phyloP scores from a whole-genome alignment of 2,888 invertebrate species.

The Oscheius onirici region DNA sequence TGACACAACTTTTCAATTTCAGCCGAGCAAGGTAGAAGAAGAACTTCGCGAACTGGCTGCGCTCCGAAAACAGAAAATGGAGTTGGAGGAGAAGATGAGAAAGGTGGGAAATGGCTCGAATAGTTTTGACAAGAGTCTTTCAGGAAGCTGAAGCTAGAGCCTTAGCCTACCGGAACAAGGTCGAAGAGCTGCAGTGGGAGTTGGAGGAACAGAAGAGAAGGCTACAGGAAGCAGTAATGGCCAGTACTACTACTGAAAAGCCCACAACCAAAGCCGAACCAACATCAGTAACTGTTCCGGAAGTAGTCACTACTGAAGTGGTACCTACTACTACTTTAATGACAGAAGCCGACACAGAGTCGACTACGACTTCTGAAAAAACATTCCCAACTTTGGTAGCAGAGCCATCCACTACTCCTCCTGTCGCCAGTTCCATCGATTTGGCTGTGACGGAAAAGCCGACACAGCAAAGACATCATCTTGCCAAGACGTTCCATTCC shows the following conservation, averaged over 20 bases:
- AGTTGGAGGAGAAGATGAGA: not conserved
- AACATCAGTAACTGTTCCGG: not conserved
- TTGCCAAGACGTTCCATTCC: constrained; percentile 22
- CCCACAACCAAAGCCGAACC: not conserved
- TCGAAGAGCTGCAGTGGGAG: no score
- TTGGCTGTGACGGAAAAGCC: constrained; percentile 12
- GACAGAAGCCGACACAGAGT: not conserved
- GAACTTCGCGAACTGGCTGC: not conserved
- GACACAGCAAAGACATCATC: not conserved
- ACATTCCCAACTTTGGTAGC: constrained; percentile 4
- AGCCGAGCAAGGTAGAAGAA: not conserved
- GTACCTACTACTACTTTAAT: constrained; percentile 8
- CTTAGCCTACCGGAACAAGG: no score
- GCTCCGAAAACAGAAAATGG: not conserved
- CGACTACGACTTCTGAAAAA: not conserved
- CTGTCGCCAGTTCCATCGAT: constrained; percentile 16
- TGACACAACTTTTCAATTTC: not conserved
- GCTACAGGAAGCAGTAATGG: not conserved
- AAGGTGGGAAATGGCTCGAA: not conserved
- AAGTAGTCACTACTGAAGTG: constrained; percentile 5
- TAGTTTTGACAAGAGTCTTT: not conserved
- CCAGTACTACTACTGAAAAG: not conserved
- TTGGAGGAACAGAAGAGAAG: not conserved
- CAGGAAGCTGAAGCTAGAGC: no score
- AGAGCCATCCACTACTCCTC: not conserved